Base-by-base conservation (phyloP, 1,140 invertebrate species). In the Bombus superbus region DNA sequence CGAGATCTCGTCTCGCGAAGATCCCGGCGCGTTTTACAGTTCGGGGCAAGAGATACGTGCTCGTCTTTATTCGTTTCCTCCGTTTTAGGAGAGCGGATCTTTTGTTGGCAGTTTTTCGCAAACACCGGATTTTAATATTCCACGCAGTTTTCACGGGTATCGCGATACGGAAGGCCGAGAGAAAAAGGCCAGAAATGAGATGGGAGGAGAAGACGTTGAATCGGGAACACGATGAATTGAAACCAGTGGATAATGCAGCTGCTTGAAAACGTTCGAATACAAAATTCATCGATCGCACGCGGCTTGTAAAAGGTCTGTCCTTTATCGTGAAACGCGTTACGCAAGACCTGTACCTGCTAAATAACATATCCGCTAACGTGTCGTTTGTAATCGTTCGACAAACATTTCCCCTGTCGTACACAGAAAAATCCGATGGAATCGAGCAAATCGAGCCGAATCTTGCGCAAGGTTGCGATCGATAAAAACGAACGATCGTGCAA, bases 121-220 rank as follows among this genome's bases (percentile, higher is more conserved):
- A 44, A 73, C 44, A 44, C 15, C n/a, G 42, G 28, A 6, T 62
- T 81, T 86, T 82, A 76, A 86, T 86, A 82, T 82, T 86, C 62
- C 71, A 76, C 73, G 72, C 87, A 86, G 40, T 88, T 89, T 71
- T 71, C 81, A 82, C 72, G 59, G n/a, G 35, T 38, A n/a, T n/a
- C 32, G 72, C 75, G 86, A 73, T 13, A 71, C 25, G 6, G 6
- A 13, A 22, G 40, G 38, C 4, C 10, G 38, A 38, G 38, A 71
- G 25, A 69, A 38, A 66, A 44, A 72, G 40, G 53, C 38, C 79
- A 85, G 68, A 64, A 78, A 84, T 83, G 83, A 66, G 80, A 85
- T 72, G 76, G 68, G 75, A 79, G 75, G 76, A 71, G 2, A 85
- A 78, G 90, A 88, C 87, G 79, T 64, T 53, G 62, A 75, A 62